Percentiles rank a stretch among this genome's conserved stretches.
These are phyloP conservation scores for Pseudomugil tenellus DNA, from an alignment of 2,797 vertebrate species.

Conservation along the genomic window DNA sequence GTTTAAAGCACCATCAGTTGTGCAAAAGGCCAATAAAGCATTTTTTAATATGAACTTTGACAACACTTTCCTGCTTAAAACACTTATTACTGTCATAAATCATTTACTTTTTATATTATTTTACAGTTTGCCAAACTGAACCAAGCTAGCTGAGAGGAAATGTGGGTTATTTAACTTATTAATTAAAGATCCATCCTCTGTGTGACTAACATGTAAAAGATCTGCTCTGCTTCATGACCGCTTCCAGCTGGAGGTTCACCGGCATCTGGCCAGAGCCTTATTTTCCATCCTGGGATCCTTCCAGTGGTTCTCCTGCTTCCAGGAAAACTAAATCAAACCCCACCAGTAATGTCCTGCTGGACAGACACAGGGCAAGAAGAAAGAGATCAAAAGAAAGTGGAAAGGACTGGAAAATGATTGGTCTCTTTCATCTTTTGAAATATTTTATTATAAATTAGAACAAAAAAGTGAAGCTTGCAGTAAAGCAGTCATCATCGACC, in stretches of 20 bases:
- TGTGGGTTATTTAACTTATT: slow-evolving; percentile 16
- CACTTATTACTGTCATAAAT: slow-evolving; percentile 4
- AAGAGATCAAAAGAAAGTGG: neutral
- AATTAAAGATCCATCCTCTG: neutral
- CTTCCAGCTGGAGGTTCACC: slow-evolving; percentile 40
- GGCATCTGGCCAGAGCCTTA: slow-evolving; percentile 48
- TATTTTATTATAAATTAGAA: slow-evolving; percentile 76
- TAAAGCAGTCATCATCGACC: slow-evolving; percentile 61
- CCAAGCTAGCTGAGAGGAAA: neutral
- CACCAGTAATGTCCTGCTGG: slow-evolving; percentile 51
- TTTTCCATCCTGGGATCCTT: slow-evolving; percentile 64
- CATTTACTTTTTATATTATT: neutral
- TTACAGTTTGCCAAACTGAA: neutral
- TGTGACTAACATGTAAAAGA: slow-evolving; percentile 13
- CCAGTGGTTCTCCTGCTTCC: slow-evolving; percentile 58
- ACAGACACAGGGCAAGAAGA: slow-evolving; percentile 19
- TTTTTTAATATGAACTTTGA: slow-evolving; percentile 18
- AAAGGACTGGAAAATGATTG: neutral
- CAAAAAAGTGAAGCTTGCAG: slow-evolving; percentile 9
- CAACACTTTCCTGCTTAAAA: neutral
- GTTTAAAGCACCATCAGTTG: slow-evolving; percentile 3
- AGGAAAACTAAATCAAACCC: slow-evolving; percentile 70
- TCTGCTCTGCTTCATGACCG: slow-evolving; percentile 41
- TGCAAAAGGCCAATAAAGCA: slow-evolving; percentile 18
- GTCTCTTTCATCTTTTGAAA: slow-evolving; percentile 22